These are phyloP conservation scores for Pogonognathellus flavescens DNA, from an alignment of 1,140 invertebrate species.

Conservation along the genomic window DNA sequence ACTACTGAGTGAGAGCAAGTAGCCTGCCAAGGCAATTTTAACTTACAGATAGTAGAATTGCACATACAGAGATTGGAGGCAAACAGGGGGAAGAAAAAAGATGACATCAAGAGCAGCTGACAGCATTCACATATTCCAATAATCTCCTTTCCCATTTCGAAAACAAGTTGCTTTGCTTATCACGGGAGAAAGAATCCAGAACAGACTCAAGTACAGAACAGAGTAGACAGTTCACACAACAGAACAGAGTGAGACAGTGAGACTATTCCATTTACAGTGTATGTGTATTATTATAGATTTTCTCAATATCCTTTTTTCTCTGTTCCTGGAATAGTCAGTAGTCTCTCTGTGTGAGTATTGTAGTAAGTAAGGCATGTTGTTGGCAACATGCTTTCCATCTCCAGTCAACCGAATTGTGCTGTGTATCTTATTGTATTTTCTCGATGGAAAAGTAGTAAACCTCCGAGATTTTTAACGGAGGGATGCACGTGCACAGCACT, in stretches of 20 bases:
- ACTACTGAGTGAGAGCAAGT: background rate
- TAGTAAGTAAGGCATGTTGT: background rate
- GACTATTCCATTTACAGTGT: conserved; percentile 32
- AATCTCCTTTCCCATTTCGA: conserved; percentile 44
- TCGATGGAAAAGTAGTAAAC: conserved; percentile 38
- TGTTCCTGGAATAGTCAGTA: too few species aligned
- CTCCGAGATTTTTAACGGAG: conserved; percentile 1
- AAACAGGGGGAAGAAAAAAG: conserved; percentile 44
- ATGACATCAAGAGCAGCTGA: conserved; percentile 48
- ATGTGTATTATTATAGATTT: conserved; percentile 17
- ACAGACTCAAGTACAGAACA: conserved; percentile 16
- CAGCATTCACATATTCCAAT: conserved; percentile 46
- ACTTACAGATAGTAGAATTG: conserved; percentile 11
- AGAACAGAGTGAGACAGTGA: conserved; percentile 31
- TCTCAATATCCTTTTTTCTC: background rate
- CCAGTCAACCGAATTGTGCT: background rate
- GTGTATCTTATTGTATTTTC: conserved; percentile 36
- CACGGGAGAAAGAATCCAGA: conserved; percentile 39
- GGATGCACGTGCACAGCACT: conserved; percentile 2
- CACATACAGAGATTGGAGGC: conserved; percentile 31
- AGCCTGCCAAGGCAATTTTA: conserved; percentile 28
- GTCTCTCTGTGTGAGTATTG: background rate
- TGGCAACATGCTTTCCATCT: conserved; percentile 40
- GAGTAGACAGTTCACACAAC: conserved; percentile 1
- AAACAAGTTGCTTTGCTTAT: conserved; percentile 50